Percentiles rank a stretch among this genome's conserved stretches.
These are phyloP conservation scores for Pipra filicauda DNA, from an alignment of 2,113 vertebrate genomes.

Conservation along the genomic window DNA sequence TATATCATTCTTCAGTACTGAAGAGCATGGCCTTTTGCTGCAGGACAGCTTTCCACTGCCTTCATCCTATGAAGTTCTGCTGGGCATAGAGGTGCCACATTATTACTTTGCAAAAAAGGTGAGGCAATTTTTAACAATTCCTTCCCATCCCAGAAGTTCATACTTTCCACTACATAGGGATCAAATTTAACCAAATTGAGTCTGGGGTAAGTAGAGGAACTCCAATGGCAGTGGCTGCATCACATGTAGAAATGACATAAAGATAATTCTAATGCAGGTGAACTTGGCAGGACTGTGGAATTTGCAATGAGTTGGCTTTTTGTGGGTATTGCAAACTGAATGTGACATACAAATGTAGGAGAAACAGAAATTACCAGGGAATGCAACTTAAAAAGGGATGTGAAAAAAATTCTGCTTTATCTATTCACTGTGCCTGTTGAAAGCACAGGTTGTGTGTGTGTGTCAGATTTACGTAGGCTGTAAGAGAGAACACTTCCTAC, in stretches of 20 bases:
- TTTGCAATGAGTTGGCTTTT: neutral
- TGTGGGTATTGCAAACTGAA: neutral
- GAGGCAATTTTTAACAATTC: neutral
- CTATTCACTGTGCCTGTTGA: neutral
- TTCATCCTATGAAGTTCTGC: slow-evolving; percentile 77
- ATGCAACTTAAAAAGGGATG: neutral
- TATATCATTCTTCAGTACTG: slow-evolving; percentile 89
- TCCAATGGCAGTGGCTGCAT: neutral
- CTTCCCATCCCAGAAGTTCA: neutral
- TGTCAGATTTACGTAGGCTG: rapidly evolving
- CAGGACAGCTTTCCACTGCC: slow-evolving; percentile 87
- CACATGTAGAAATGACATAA: neutral
- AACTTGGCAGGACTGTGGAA: neutral
- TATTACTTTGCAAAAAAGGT: slow-evolving; percentile 96
- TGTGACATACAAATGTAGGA: rapidly evolving
- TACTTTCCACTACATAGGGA: neutral
- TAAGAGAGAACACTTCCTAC: neutral
- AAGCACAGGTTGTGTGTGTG: neutral
- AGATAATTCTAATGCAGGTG: neutral
- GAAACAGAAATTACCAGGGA: neutral
- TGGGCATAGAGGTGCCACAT: slow-evolving; percentile 89
- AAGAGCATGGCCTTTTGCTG: slow-evolving; percentile 89
- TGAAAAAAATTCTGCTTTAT: neutral
- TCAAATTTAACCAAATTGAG: neutral
- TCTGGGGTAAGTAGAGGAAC: neutral